Conservation (phyloP, 2,113 vertebrate genomes). For the Eira barbara region DNA sequence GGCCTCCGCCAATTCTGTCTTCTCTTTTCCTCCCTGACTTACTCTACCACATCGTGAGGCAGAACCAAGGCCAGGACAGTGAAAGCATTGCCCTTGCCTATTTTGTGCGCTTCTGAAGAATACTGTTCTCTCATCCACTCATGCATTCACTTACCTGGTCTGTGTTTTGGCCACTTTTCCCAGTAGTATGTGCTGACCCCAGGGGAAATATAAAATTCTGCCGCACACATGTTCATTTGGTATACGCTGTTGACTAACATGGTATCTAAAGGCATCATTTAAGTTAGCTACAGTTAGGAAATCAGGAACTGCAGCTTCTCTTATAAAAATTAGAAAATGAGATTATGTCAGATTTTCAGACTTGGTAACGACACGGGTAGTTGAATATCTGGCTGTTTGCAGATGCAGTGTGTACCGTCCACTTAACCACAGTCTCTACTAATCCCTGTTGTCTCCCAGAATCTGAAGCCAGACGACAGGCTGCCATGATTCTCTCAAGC, state of each 20-base stretch:
- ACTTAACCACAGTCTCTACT: background rate
- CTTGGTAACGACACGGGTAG: background rate
- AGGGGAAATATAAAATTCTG: background rate
- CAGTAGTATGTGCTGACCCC: background rate
- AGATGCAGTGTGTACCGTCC: background rate
- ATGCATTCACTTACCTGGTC: background rate
- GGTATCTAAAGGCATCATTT: background rate
- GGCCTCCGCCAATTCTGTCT: background rate
- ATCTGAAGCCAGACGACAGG: background rate
- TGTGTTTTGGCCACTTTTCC: background rate
- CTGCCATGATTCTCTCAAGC: background rate
- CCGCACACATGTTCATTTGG: background rate
- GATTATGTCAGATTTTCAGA: background rate
- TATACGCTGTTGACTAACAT: background rate
- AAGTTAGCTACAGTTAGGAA: background rate
- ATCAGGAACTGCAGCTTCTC: background rate
- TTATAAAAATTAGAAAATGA: background rate
- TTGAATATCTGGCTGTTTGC: background rate
- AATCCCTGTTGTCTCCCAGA: background rate
- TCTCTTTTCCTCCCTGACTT: background rate
- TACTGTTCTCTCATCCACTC: background rate
- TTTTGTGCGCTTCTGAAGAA: no score
- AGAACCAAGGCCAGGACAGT: background rate
- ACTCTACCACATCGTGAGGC: background rate
- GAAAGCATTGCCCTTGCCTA: background rate